These are phyloP conservation scores for Sinocyclocheilus grahami DNA, from an alignment of 2,113 vertebrate genomes.

Conservation along the genomic window DNA sequence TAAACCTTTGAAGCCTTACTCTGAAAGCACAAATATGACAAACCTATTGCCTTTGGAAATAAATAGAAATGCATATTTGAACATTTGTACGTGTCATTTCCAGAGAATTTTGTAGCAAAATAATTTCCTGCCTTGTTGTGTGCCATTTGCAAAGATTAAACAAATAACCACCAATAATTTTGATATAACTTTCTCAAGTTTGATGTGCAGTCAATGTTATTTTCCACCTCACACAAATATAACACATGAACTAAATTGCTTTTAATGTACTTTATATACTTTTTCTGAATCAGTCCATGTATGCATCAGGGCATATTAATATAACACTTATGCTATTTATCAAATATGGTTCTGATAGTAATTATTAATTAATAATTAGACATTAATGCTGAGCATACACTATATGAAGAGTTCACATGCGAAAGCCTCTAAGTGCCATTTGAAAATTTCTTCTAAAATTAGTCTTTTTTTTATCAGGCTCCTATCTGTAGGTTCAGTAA, in stretches of 20 bases:
- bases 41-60: not conserved
- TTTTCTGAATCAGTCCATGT: not conserved
- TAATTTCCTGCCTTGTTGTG: not conserved
- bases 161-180: not conserved
- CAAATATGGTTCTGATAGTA: not conserved
- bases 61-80: not conserved
- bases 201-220: not conserved
- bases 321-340: not conserved
- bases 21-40: not conserved
- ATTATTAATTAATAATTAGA: not conserved
- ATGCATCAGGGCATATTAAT: not conserved
- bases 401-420: no score
- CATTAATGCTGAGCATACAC: not conserved
- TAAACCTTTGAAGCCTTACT: not conserved
- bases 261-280: not conserved
- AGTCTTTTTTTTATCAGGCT: no score
- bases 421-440: no score
- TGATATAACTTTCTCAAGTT: not conserved
- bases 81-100: not conserved
- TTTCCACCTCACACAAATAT: not conserved
- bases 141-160: not conserved
- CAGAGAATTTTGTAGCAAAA: not conserved
- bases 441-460: no score
- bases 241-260: not conserved
- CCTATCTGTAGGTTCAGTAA: no score